Percentiles rank a stretch among this genome's conserved stretches.
These are phyloP conservation scores for Bungarus multicinctus DNA, from an alignment of 2,113 vertebrate genomes.

Conservation along the genomic window DNA sequence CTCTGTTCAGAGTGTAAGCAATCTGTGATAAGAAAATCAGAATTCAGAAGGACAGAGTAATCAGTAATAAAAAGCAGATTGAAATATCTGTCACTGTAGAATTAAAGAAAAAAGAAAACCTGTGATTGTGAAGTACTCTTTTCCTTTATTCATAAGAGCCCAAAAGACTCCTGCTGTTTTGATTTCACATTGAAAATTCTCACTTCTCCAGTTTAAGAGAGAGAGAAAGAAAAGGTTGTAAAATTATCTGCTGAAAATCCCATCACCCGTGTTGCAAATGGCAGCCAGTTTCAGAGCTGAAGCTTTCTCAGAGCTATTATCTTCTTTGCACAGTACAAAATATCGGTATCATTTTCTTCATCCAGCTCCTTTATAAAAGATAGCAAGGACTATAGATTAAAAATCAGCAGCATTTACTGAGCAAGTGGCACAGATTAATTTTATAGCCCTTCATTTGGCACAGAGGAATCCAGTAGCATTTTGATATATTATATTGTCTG, in stretches of 20 bases:
- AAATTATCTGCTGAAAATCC: conserved; percentile 24
- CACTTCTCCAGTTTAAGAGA: background rate
- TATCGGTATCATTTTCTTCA: conserved; percentile 39
- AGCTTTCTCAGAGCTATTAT: conserved; percentile 40
- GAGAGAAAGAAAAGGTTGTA: background rate
- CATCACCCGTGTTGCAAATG: conserved; percentile 14
- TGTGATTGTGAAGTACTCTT: conserved; percentile 13
- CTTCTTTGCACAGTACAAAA: conserved; percentile 40
- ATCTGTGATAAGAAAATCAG: background rate
- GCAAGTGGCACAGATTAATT: conserved; percentile 40
- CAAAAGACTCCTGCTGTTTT: conserved; percentile 7
- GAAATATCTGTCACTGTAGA: background rate
- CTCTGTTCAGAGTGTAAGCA: background rate
- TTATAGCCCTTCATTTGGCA: conserved; percentile 37
- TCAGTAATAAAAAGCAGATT: background rate
- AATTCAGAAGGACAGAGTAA: background rate
- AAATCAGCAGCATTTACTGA: conserved; percentile 45
- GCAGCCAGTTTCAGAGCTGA: conserved; percentile 12
- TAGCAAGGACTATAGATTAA: conserved; percentile 40
- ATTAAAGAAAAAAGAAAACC: background rate
- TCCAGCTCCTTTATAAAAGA: background rate
- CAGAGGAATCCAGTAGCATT: conserved; percentile 37
- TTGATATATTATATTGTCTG: conserved; percentile 31
- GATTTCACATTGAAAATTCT: background rate
- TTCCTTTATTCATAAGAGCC: background rate